phyloP scores from a whole-genome alignment of 2,113 vertebrate genomes.

The Stegastes partitus region DNA sequence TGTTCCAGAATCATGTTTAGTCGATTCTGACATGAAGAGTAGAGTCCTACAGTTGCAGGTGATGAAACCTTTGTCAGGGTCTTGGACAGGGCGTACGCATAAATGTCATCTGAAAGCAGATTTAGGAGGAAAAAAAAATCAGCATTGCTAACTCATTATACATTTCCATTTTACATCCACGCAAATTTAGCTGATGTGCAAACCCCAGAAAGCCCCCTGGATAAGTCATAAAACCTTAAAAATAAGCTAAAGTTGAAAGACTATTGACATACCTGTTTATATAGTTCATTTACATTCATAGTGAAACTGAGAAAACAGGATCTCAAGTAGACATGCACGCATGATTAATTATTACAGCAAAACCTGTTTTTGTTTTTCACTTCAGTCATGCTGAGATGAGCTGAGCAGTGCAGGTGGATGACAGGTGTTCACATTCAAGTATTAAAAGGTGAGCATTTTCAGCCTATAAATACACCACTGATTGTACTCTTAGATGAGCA shows the following conservation, averaged over 20 bases:
- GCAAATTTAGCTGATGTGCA: not conserved
- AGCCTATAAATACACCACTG: not conserved
- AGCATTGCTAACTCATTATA: not conserved
- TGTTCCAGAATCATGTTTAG: conserved; percentile 79
- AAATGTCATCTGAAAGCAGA: conserved; percentile 79
- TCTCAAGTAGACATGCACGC: not conserved
- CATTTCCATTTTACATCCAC: not conserved
- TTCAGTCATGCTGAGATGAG: not conserved
- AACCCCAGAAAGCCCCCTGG: not conserved
- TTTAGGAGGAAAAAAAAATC: conserved; percentile 5
- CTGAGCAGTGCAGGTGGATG: not conserved
- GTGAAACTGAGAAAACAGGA: conserved; percentile 7
- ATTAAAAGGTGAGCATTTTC: not conserved
- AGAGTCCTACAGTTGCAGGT: conserved; percentile 88
- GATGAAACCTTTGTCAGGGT: conserved; percentile 82
- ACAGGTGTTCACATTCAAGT: conserved; percentile 1
- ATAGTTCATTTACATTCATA: not conserved
- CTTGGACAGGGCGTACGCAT: conserved; percentile 85
- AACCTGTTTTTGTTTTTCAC: not conserved
- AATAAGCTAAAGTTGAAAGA: no score
- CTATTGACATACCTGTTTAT: no score
- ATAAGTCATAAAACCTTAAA: no score
- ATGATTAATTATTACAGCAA: no score
- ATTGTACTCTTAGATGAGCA: not conserved
- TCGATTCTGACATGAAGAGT: conserved; percentile 85